Evolutionary conservation across 2,797 vertebrate species (phyloP).

Genomic region (Sebastes cheni): DNA sequence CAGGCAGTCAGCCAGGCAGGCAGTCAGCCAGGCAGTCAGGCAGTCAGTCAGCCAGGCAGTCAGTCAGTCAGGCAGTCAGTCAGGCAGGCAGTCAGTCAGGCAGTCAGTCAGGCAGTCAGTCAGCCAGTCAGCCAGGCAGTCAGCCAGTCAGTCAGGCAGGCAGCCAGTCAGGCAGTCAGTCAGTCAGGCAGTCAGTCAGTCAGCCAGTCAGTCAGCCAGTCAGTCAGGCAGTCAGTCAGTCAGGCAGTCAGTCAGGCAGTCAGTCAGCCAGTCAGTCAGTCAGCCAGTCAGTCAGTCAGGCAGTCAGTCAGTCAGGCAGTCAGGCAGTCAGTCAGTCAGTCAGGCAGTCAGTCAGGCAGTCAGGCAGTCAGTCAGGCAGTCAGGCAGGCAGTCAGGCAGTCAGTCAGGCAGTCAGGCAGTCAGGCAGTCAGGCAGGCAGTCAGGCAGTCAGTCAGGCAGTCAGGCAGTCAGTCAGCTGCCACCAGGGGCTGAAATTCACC

Average conservation of each 20-base stretch:
- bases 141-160: background rate
- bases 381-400: no score
- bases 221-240: background rate
- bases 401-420: background rate
- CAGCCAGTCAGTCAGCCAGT: no score
- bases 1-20: background rate
- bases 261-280: background rate
- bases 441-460: background rate
- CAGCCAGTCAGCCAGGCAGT: no score
- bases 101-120: no score
- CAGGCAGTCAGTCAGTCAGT: background rate
- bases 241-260: no score
- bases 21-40: no score
- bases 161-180: no score
- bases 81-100: background rate
- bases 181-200: no score
- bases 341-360: no score
- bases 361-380: background rate
- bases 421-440: no score
- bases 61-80: no score
- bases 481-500: fast-evolving
- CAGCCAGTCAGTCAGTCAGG: no score
- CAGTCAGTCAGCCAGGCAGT: background rate
- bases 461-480: background rate
- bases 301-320: background rate